Evolutionary conservation across 2,888 invertebrate genomes (phyloP), one percentile per base, ranked within the genome.

Genomic region (Lepidochrysops patricia): DNA sequence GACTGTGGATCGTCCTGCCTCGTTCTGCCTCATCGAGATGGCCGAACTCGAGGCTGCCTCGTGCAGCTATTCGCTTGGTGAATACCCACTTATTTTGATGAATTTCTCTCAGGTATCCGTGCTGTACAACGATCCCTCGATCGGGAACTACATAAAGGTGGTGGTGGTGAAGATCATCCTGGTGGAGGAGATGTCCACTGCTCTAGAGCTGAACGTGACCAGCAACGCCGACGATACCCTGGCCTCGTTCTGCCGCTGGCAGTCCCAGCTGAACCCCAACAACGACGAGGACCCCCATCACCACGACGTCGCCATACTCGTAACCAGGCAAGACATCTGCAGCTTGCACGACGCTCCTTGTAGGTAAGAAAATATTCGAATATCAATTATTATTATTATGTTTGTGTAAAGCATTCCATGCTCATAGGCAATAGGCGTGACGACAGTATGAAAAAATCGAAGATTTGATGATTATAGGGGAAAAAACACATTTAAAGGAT

Each of bases 61-160:
- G n/a, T n/a, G n/a, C n/a, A n/a, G n/a, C n/a, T n/a, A n/a, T n/a
- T n/a, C n/a, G n/a, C n/a, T n/a, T n/a, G n/a, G n/a, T n/a, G n/a
- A n/a, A n/a, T n/a, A n/a, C n/a, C n/a, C n/a, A n/a, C 43, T 9
- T 4, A 19, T 29, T 29, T 9, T 29, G 6, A 26, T 37, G 35
- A 26, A 25, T 49, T 61, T 63, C 68, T 49, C 71, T 23, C 70
- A 92, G 92, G 92, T 94, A 26, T 95, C 95, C 4, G 92, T 94
- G 1, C 82, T 96, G n/a, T 96, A 95, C 80, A 93, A 94, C 87
- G 96, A 96, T 72, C 96, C 96, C 4, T 95, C 94, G 58, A 96
- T 97, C 69, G 97, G 97, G 57, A 97, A 97, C 84, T 94, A 95
- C 76, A 94, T 97, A 71, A 96, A 96, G 80, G 93, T 97, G 62